These are phyloP conservation scores for Pissodes strobi DNA, from an alignment of 1,140 invertebrate species.

Conservation along the genomic window DNA sequence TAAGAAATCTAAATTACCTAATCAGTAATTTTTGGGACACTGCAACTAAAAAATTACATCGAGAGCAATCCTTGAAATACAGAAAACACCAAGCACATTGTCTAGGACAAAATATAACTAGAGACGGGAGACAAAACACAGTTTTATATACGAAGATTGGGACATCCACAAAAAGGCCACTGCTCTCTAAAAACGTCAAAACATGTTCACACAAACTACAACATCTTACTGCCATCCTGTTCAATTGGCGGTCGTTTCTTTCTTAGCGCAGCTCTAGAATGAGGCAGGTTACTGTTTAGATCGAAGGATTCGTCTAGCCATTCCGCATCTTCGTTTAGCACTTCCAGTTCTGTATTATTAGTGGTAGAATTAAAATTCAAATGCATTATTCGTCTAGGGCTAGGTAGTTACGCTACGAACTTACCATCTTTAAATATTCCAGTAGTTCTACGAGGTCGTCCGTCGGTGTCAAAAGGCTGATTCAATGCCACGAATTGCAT, in stretches of 20 bases:
- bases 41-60: no score
- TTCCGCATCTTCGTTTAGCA: slow-evolving; percentile 48
- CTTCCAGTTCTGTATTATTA: background rate
- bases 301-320: slow-evolving; percentile 56
- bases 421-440: slow-evolving; percentile 74
- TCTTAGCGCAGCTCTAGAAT: slow-evolving; percentile 50
- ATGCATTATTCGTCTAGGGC: no score
- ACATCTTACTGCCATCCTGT: slow-evolving; percentile 26
- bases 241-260: slow-evolving; percentile 24
- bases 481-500: slow-evolving; percentile 96
- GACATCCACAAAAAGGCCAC: no score
- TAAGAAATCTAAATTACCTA: no score
- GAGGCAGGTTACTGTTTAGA: slow-evolving; percentile 47
- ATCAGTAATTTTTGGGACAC: no score
- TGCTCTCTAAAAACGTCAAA: slow-evolving; percentile 15
- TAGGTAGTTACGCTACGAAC: no score
- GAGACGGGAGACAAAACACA: no score
- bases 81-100: no score
- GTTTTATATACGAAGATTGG: no score
- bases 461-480: slow-evolving; percentile 73
- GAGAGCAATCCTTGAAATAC: no score
- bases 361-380: no score
- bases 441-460: slow-evolving; percentile 36
- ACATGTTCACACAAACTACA: slow-evolving; percentile 15
- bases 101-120: no score